These are phyloP conservation scores for Peromyscus nudipes DNA, from an alignment of 2,797 vertebrate species.

Conservation along the genomic window DNA sequence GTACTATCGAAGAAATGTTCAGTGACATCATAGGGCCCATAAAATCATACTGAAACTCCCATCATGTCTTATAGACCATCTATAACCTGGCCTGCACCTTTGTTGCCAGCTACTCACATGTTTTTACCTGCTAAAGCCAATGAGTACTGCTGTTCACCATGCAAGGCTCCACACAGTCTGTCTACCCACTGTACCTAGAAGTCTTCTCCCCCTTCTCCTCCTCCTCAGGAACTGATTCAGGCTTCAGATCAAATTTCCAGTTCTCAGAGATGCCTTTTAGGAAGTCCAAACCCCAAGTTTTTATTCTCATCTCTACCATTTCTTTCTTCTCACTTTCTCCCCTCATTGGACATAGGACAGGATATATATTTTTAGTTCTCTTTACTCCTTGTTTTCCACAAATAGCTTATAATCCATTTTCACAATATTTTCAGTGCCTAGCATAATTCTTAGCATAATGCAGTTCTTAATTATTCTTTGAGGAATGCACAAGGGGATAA, in stretches of 20 bases:
- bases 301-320: fast-evolving
- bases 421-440: not conserved
- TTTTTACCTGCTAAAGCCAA: not conserved
- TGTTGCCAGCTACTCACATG: not conserved
- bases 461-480: not conserved
- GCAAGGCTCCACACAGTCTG: too few relatives aligned
- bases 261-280: not conserved
- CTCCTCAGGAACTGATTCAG: not conserved
- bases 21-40: not conserved
- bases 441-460: not conserved
- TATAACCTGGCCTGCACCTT: not conserved
- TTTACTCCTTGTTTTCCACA: not conserved
- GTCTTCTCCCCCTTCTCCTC: not conserved
- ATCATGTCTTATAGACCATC: not conserved
- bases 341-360: not conserved
- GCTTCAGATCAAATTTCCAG: not conserved
- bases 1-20: not conserved
- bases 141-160: too few relatives aligned
- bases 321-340: not conserved
- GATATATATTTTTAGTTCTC: not conserved
- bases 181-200: not conserved
- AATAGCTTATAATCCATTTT: not conserved
- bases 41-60: not conserved
- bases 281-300: not conserved
- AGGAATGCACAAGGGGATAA: not conserved